Percentiles rank a stretch among this genome's conserved stretches.
These are phyloP conservation scores for Rhadina sibilatrix DNA, from an alignment of 2,113 vertebrate genomes.

Conservation along the genomic window DNA sequence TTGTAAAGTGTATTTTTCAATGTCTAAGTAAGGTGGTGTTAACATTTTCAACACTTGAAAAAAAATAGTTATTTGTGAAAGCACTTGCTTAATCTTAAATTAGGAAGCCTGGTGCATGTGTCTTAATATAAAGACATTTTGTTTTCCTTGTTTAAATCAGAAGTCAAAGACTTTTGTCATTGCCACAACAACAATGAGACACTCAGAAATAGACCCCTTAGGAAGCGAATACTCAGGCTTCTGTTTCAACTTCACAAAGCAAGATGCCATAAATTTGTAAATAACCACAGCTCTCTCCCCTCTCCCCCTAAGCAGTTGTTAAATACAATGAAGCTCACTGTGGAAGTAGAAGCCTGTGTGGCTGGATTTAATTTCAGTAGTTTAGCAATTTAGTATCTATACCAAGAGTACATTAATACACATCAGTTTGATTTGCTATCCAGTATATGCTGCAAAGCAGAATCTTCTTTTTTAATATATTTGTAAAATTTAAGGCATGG, in stretches of 20 bases:
- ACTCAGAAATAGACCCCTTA: neutral
- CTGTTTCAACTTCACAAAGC: constrained; percentile 28
- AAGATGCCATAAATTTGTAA: constrained; percentile 25
- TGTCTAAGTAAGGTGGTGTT: neutral
- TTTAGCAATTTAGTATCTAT: neutral
- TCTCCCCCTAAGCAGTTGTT: neutral
- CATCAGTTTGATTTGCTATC: neutral
- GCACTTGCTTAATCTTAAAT: neutral
- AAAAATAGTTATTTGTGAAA: neutral
- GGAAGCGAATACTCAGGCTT: constrained; percentile 5
- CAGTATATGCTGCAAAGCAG: neutral
- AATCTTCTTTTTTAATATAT: neutral
- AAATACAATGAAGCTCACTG: constrained; percentile 5
- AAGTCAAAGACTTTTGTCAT: constrained; percentile 20
- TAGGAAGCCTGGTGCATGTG: neutral
- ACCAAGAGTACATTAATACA: neutral
- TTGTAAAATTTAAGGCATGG: neutral
- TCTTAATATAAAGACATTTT: neutral
- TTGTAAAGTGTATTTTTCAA: neutral
- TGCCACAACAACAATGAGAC: neutral
- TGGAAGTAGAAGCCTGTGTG: neutral
- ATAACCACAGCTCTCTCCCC: neutral
- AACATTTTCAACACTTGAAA: neutral
- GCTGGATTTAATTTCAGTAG: neutral
- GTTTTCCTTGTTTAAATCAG: constrained; percentile 5